Evolutionary conservation across 2,113 vertebrate species (phyloP), one percentile per base, ranked within the genome.

Genomic region (Phalacrocorax aristotelis): DNA sequence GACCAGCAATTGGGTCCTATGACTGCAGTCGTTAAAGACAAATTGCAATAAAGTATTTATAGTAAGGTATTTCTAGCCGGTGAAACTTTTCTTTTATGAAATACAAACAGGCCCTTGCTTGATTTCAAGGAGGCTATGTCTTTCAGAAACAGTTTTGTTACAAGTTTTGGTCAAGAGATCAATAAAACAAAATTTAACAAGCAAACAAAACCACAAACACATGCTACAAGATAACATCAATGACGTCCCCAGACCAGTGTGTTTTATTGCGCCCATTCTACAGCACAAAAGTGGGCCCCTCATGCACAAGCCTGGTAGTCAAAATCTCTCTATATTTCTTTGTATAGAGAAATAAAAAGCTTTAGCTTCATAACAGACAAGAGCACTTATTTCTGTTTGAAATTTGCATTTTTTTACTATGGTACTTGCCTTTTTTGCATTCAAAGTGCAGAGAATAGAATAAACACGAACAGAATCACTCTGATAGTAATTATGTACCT

Each of bases 211-310:
- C 21, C 23, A 64, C 11, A 71, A 64, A 38, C 25, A 21, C 29
- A 27, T 13, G 13, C 29, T 40, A 52, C 21, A 52, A 71, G 29
- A 10, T 76, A 60, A 55, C 7, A 57, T 22, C n/a, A 64, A 1
- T 23, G 29, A 89, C 32, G 38, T 34, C 6, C 15, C 15, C 29
- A 51, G 12, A 20, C 48, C 27, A 22, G 29, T 21, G 18, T 15
- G 74, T 87, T 80, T 79, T 51, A 42, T 17, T 0, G 0, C 1
- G 1, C 44, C 25, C 30, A 51, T 70, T 82, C 36, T 71, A 57
- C 22, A 65, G 72, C 5, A 87, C 65, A 84, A 55, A 80, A 60
- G 8, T 11, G 11, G 4, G 30, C 64, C 32, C 30, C 79, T 83
- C 61, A 44, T 49, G 36, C 72, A 57, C 20, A 86, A 68, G 51